Evolutionary conservation across 2,888 invertebrate genomes (phyloP).

Genomic region (Noctua fimbriata): DNA sequence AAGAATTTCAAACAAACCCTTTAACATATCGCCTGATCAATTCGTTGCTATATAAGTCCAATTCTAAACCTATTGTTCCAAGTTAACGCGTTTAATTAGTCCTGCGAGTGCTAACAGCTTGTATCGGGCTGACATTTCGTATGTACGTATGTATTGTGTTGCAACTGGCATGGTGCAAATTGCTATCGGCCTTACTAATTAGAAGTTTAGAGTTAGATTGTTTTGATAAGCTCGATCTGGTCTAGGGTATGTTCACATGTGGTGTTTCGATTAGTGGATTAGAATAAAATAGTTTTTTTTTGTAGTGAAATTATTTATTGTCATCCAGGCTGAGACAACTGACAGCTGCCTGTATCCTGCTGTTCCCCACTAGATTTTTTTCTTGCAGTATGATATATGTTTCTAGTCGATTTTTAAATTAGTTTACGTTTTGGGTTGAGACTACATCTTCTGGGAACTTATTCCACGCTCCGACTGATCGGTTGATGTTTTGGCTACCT

Average conservation of each 20-base stretch:
- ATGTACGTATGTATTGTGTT: conserved; percentile 80
- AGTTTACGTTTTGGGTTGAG: too few relatives aligned
- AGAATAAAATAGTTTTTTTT: too few relatives aligned
- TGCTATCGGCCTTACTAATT: conserved; percentile 83
- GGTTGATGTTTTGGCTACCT: too few relatives aligned
- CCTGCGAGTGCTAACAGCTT: conserved; percentile 77
- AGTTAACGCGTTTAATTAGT: conserved; percentile 79
- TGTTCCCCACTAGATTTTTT: too few relatives aligned
- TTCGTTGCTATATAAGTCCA: conserved; percentile 49
- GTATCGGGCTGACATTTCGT: conserved; percentile 85
- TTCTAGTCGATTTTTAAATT: too few relatives aligned
- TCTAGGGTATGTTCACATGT: conserved; percentile 61
- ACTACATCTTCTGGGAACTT: too few relatives aligned
- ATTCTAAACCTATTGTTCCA: conserved; percentile 62
- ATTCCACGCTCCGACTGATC: too few relatives aligned
- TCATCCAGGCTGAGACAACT: too few relatives aligned
- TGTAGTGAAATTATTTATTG: too few relatives aligned
- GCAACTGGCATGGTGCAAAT: conserved; percentile 81
- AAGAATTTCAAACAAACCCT: conserved; percentile 48
- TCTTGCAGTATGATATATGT: too few relatives aligned
- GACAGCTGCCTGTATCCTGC: too few relatives aligned
- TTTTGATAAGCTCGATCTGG: conserved; percentile 54
- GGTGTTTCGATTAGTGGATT: background rate
- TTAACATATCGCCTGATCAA: conserved; percentile 58
- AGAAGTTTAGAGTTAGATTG: conserved; percentile 72